A percentile compares a stretch with the other conserved stretches of the same genome.
phyloP scores from a whole-genome alignment of 2,797 vertebrate species.

The Nyctalus aviator region DNA sequence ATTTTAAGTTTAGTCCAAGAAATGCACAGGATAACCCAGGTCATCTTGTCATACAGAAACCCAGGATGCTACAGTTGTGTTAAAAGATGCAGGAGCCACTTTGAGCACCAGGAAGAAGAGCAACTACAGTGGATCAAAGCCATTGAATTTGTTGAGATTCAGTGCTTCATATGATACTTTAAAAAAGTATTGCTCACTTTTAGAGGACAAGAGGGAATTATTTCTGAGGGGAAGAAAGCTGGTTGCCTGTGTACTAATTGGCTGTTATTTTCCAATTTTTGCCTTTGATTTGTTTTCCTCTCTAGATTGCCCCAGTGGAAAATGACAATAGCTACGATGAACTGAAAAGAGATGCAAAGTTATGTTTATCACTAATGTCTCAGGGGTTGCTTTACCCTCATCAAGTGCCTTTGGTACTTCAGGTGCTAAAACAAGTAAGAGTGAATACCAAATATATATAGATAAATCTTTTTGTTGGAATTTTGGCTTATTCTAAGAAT shows the following conservation, averaged over 20 bases:
- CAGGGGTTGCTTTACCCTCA: constrained; percentile 97
- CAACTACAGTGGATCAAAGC: neutral
- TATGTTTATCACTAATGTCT: constrained; percentile 97
- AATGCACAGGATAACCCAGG: neutral
- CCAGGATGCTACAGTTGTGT: neutral
- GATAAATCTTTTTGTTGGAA: neutral
- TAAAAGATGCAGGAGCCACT: neutral
- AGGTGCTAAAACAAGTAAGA: constrained; percentile 94
- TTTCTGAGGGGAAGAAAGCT: constrained; percentile 2
- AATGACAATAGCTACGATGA: constrained; percentile 98
- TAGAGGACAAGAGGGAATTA: neutral
- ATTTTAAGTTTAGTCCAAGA: neutral
- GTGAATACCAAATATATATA: neutral
- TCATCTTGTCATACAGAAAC: constrained; percentile 3
- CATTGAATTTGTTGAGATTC: neutral
- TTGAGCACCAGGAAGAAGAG: neutral
- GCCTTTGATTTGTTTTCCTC: neutral
- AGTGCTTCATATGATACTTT: neutral
- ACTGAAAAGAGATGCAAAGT: constrained; percentile 98
- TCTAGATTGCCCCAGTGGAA: constrained; percentile 97
- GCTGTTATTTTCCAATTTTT: neutral
- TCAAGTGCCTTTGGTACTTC: constrained; percentile 96
- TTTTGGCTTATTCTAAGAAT: constrained; percentile 17
- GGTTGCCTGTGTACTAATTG: neutral
- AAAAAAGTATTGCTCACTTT: neutral